These are phyloP conservation scores for Archivesica marissinica DNA, from an alignment of 1,140 invertebrate genomes.

Conservation along the genomic window DNA sequence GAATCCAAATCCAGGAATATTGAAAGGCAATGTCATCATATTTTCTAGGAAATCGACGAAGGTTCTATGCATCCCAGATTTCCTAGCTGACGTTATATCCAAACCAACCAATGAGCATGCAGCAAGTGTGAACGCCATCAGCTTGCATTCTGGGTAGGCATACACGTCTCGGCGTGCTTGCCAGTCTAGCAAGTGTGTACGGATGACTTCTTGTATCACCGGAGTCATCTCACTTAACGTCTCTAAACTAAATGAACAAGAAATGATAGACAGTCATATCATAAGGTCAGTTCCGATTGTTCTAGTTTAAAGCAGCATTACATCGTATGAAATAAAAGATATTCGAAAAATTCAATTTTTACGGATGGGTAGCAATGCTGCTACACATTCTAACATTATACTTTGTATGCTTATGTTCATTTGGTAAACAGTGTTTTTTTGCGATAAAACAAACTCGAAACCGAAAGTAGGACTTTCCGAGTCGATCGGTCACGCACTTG, in stretches of 20 bases:
- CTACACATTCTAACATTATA: too few relatives aligned
- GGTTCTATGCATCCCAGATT: constrained; percentile 32
- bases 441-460: too few relatives aligned
- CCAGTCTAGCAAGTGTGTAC: constrained; percentile 39
- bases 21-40: constrained; percentile 65
- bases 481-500: too few relatives aligned
- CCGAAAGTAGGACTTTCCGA: too few relatives aligned
- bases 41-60: constrained; percentile 61
- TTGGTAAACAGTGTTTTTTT: too few relatives aligned
- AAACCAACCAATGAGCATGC: constrained; percentile 60
- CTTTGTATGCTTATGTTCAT: too few relatives aligned
- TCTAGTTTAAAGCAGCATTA: background rate
- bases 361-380: too few relatives aligned
- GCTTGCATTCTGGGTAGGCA: constrained; percentile 57
- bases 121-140: constrained; percentile 49
- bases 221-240: constrained; percentile 37
- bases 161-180: background rate
- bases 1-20: constrained; percentile 67
- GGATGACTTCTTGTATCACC: constrained; percentile 39
- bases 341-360: too few relatives aligned
- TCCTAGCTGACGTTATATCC: constrained; percentile 7
- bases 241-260: background rate
- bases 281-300: background rate
- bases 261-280: background rate
- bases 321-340: too few relatives aligned